Conservation (phyloP, 2,888 invertebrate species). For the Malthinus seriepunctatus region DNA sequence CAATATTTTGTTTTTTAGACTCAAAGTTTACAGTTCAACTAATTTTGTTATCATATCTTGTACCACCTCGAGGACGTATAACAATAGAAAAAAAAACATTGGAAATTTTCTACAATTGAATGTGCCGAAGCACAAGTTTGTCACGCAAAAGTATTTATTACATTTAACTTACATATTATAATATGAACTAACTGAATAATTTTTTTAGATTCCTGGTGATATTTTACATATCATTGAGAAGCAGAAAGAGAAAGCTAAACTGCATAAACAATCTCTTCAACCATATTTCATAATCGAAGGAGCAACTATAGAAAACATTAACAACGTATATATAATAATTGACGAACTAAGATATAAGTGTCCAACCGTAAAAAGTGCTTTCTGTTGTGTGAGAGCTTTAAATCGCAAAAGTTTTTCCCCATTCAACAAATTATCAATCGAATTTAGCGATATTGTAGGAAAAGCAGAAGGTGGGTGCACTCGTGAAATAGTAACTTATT, state of each 20-base stretch:
- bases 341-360: neutral
- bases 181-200: no score
- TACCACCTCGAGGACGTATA: neutral
- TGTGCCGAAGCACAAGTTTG: neutral
- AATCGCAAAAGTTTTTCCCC: no score
- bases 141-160: neutral
- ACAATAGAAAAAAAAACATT: neutral
- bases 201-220: neutral
- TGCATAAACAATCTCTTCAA: neutral
- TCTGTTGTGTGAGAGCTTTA: no score
- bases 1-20: neutral
- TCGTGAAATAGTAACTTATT: no score
- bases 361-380: neutral
- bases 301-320: neutral
- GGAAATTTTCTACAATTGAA: neutral
- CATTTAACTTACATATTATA: no score
- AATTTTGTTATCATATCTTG: neutral
- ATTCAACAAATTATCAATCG: no score
- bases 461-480: no score
- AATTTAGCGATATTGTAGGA: no score
- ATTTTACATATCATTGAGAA: neutral
- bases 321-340: neutral
- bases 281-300: neutral
- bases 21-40: neutral
- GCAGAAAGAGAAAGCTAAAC: neutral